phyloP scores from a whole-genome alignment of 2,888 invertebrate genomes.

The Polia nebulosa region DNA sequence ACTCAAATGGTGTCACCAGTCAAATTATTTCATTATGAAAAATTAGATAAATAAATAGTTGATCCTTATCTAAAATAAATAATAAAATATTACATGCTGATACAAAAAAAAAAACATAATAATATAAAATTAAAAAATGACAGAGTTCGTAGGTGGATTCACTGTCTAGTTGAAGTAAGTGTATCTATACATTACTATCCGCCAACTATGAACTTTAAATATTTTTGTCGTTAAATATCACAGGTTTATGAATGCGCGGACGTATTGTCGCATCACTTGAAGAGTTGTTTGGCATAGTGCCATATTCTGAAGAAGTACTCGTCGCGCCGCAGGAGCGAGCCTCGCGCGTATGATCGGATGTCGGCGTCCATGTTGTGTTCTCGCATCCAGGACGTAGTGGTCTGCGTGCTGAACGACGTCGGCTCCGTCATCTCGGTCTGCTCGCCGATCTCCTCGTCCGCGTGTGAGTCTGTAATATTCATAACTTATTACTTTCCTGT shows the following conservation, averaged over 20 bases:
- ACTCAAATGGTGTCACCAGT: constrained; percentile 75
- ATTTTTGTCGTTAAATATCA: constrained; percentile 84
- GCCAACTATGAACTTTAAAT: constrained; percentile 77
- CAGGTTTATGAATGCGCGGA: constrained; percentile 86
- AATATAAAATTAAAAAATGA: constrained; percentile 79
- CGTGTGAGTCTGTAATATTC: constrained; percentile 79
- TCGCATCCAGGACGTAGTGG: constrained; percentile 97
- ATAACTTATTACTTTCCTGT: constrained; percentile 14
- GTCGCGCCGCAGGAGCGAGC: constrained; percentile 95
- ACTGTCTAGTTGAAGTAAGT: constrained; percentile 64
- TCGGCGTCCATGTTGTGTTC: constrained; percentile 98
- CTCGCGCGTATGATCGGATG: constrained; percentile 97
- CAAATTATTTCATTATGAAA: constrained; percentile 67
- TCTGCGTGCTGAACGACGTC: constrained; percentile 97
- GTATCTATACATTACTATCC: constrained; percentile 75
- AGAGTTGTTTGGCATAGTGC: constrained; percentile 96
- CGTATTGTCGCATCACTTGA: constrained; percentile 91
- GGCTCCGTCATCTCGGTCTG: constrained; percentile 94
- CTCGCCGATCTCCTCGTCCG: constrained; percentile 86
- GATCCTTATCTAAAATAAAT: constrained; percentile 80
- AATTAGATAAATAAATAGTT: constrained; percentile 83
- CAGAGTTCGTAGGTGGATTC: constrained; percentile 71
- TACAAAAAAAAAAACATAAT: constrained; percentile 78
- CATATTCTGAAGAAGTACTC: constrained; percentile 99
- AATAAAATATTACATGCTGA: constrained; percentile 70